Evolutionary conservation across 2,797 vertebrate genomes (phyloP), one percentile per base, ranked within the genome.

Genomic region (Phrynocephalus guinanensis): DNA sequence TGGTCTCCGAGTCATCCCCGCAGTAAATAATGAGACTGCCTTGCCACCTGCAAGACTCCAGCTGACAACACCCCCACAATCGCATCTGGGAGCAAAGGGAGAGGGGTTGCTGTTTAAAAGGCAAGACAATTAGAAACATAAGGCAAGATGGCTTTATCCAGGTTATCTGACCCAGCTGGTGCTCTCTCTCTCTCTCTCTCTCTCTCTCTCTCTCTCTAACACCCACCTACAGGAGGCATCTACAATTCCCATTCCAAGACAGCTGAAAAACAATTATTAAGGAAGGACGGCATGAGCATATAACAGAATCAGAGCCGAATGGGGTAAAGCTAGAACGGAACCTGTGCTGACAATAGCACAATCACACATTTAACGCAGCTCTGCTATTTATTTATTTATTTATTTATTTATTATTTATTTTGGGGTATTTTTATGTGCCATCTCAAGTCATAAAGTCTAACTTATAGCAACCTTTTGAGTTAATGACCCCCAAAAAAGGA

Each of bases 81-180:
- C 91, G 93, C 95, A 95, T 96, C 95, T 96, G 95, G 94, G 93
- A 52, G 84, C 95, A 96, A 95, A 94, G 94, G 93, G 20, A 90
- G 89, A 93, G 91, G 91, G 38, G 24, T 38, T 89, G 76, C 88
- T 94, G 91, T 91, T 92, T 91, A 93, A 94, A 94, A 96, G 91
- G 91, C 91, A 87, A 95, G 89, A 88, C 93, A 88, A 72, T 91
- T 90, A 88, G 94, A 93, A 93, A 91, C 77, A 82, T 93, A 85
- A 92, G 93, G 60, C 72, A 66, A 87, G 87, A 79, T 86, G 87
- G 95, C 95, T 96, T 95, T 94, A 96, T 96, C 60, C 60, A 63
- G 1, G 18, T 63, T 20, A 63, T 63, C 60, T 63, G 13, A 3
- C 60, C 60, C 60, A 63, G 52, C 52, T 52, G 52, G 52, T 9